Percentiles rank a stretch among this genome's conserved stretches.
phyloP scores from a whole-genome alignment of 1,140 invertebrate species.

The Lysiphlebus fabarum region DNA sequence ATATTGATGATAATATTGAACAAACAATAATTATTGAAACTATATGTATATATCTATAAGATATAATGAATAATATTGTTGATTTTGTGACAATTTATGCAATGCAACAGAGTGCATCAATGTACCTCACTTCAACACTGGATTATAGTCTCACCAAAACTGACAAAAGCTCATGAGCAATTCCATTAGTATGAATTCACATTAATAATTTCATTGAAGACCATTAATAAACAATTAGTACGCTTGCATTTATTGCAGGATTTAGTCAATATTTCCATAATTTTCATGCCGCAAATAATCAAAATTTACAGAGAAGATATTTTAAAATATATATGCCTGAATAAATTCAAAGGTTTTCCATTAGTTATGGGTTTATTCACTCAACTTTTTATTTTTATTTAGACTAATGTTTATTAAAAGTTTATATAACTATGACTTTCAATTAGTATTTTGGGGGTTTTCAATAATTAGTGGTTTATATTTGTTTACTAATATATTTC shows the following conservation, averaged over 20 bases:
- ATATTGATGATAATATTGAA: too few relatives aligned
- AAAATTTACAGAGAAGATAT: not conserved
- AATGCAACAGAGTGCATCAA: constrained; percentile 8
- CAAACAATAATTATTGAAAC: too few relatives aligned
- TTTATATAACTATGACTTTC: too few relatives aligned
- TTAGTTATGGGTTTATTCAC: too few relatives aligned
- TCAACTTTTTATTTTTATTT: too few relatives aligned
- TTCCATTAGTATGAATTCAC: constrained; percentile 42
- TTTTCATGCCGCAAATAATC: not conserved
- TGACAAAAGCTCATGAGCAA: constrained; percentile 17
- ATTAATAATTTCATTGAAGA: constrained; percentile 43
- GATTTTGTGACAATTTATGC: constrained; percentile 43
- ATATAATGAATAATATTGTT: constrained; percentile 34
- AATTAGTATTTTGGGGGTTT: too few relatives aligned
- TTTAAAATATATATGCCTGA: too few relatives aligned
- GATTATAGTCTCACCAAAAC: constrained; percentile 19
- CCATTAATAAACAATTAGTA: constrained; percentile 41
- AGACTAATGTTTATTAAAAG: too few relatives aligned
- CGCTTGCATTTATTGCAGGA: not conserved
- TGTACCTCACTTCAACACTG: constrained; percentile 18
- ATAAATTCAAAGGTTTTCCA: too few relatives aligned
- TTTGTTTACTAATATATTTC: too few relatives aligned
- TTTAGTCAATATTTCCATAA: constrained; percentile 9
- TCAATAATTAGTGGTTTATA: too few relatives aligned
- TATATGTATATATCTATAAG: too few relatives aligned